A percentile compares a stretch with the other conserved stretches of the same genome.
Evolutionary conservation across 2,888 invertebrate species (phyloP).

Genomic region (Mythimna loreyi): DNA sequence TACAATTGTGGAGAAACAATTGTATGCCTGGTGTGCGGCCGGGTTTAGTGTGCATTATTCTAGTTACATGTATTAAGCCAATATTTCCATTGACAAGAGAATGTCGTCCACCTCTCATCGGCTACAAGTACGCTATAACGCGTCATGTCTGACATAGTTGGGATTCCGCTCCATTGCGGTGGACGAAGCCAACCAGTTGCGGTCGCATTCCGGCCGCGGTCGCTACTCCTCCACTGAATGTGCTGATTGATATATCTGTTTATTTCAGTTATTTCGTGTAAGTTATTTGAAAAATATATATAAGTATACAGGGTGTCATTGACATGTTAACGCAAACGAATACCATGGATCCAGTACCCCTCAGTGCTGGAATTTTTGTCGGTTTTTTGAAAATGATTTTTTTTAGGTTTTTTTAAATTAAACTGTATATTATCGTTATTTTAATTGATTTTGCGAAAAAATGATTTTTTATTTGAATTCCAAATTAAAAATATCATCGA

Average conservation of each 20-base stretch:
- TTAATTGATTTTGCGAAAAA: no score
- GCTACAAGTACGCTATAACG: neutral
- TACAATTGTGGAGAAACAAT: no score
- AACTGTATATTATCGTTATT: no score
- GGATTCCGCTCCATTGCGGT: conserved; percentile 52
- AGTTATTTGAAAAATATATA: neutral
- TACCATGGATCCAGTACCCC: no score
- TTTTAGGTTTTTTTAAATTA: no score
- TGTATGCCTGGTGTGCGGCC: no score
- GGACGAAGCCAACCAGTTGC: conserved; percentile 23
- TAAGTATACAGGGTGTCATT: neutral
- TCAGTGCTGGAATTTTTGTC: no score
- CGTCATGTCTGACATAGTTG: conserved; percentile 37
- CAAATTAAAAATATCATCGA: no score
- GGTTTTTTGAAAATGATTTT: no score
- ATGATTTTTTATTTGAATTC: no score
- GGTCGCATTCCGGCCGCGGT: conserved; percentile 58
- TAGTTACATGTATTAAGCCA: neutral
- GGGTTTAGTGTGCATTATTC: no score
- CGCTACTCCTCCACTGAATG: conserved; percentile 23
- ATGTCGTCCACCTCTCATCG: neutral
- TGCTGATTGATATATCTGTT: conserved; percentile 37
- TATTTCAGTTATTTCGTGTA: conserved; percentile 8
- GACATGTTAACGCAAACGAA: no score
- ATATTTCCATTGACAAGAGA: neutral